These are phyloP conservation scores for Leptinotarsa defecta DNA, from an alignment of 1,140 invertebrate genomes.

Conservation along the genomic window DNA sequence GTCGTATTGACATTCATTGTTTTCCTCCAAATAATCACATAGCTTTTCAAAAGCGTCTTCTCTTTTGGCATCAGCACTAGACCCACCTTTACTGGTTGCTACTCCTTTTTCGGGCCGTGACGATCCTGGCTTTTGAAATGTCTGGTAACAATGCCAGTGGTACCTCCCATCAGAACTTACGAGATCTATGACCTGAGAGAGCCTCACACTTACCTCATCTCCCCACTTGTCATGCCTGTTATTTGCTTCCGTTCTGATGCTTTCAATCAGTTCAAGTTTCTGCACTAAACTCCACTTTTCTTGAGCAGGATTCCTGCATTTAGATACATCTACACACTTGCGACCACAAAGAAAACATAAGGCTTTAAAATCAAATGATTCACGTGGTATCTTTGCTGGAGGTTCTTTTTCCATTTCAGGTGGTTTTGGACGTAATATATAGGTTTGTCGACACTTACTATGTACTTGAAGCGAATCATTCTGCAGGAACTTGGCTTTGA, in stretches of 20 bases:
- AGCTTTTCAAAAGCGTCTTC: constrained; percentile 27
- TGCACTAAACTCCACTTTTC: constrained; percentile 22
- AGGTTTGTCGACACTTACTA: constrained; percentile 13
- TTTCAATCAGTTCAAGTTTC: constrained; percentile 9
- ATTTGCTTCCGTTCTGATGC: constrained; percentile 23
- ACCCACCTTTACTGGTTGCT: constrained; percentile 24
- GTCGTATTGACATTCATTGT: constrained; percentile 24
- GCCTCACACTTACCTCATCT: constrained; percentile 26
- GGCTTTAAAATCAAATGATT: constrained; percentile 14
- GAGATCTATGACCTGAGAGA: constrained; percentile 25
- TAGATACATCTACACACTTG: constrained; percentile 13
- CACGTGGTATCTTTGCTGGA: constrained; percentile 11
- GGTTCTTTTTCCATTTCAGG: constrained; percentile 11
- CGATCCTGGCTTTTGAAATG: constrained; percentile 21
- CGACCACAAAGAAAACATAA: constrained; percentile 12
- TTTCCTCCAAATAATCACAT: constrained; percentile 24
- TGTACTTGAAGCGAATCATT: constrained; percentile 13
- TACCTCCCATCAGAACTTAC: constrained; percentile 28
- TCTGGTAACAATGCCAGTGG: constrained; percentile 28
- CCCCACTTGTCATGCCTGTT: constrained; percentile 27
- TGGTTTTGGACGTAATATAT: constrained; percentile 12
- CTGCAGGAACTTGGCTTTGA: constrained; percentile 12
- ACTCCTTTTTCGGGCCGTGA: constrained; percentile 20
- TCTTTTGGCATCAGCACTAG: constrained; percentile 24
- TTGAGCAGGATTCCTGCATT: constrained; percentile 17